Evolutionary conservation across 1,140 invertebrate genomes (phyloP), one percentile per base, ranked within the genome.

Genomic region (Bombus cullumanus): DNA sequence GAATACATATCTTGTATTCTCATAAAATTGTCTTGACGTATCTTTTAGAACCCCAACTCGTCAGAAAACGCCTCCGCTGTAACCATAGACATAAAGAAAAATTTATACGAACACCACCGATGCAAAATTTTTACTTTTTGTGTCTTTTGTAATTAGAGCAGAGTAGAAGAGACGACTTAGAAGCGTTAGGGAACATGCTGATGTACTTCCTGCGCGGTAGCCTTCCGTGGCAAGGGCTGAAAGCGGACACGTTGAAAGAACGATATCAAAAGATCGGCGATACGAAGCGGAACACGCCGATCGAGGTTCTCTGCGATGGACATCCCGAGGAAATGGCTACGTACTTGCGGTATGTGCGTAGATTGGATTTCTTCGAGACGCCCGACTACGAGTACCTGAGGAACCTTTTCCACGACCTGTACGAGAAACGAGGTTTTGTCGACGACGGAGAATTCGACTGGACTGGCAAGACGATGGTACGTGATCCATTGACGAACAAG

Each of bases 181-280:
- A 99, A 96, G 99, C 99, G 81, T 96, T 99, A 89, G 99, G 99
- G 87, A 99, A 99, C 96, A 99, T 99, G 99, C 99, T 99, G 96
- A 99, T 99, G 99, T 99, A 99, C 96, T 99, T 99, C 96, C 96
- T 99, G 93, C 97, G 99, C 93, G 99, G 99, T 90, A 99, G 98
- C 94, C 96, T 99, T 95, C 99, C 99, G 83, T 99, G 99, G 99
- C 99, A 99, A 96, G 99, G 99, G 89, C 96, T 99, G 91, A 99
- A 99, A 96, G 99, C 99, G 88, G 99, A 99, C 95, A 99, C 99
- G 92, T 96, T 99, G 89, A 99, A 99, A 96, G 99, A 99, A 96
- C 97, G 99, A 94, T 99, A 99, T 96, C 99, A 99, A 96, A 99
- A 99, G 96, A 99, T 99, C 94, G 99, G 99, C 89, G 99, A 99